Conservation (phyloP, 2,113 vertebrate genomes). For the Grallaria varia region DNA sequence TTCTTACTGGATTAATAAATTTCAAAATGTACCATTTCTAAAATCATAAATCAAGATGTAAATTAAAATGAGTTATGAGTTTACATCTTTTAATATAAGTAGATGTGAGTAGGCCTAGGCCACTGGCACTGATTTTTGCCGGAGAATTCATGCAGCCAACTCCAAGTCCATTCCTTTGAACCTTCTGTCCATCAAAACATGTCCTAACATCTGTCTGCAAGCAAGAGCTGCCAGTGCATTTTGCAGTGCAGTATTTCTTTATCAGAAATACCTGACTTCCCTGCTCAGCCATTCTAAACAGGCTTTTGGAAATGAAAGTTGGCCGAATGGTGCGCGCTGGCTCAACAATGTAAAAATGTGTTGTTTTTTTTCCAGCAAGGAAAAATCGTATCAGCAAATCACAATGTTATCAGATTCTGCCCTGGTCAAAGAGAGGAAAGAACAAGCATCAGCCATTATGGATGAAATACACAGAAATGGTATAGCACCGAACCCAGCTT, state of each 20-base stretch:
- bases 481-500: constrained; percentile 68
- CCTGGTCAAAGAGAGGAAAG: constrained; percentile 87
- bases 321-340: neutral
- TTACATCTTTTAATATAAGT: neutral
- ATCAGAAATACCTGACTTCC: neutral
- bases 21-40: constrained; percentile 2
- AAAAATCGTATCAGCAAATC: constrained; percentile 50
- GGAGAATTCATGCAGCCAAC: neutral
- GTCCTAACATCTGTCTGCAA: neutral
- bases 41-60: neutral
- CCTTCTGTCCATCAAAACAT: neutral
- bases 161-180: neutral
- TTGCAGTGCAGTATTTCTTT: neutral
- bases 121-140: neutral
- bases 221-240: neutral
- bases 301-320: neutral
- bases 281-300: neutral
- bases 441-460: constrained; percentile 90
- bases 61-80: neutral
- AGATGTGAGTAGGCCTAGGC: constrained; percentile 14
- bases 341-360: constrained; percentile 54
- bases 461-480: constrained; percentile 87
- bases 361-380: constrained; percentile 71
- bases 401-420: constrained; percentile 83
- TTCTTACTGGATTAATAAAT: neutral